A percentile compares a stretch with the other conserved stretches of the same genome.
Conservation (phyloP, 2,113 vertebrate species). For the Abramis brama region DNA sequence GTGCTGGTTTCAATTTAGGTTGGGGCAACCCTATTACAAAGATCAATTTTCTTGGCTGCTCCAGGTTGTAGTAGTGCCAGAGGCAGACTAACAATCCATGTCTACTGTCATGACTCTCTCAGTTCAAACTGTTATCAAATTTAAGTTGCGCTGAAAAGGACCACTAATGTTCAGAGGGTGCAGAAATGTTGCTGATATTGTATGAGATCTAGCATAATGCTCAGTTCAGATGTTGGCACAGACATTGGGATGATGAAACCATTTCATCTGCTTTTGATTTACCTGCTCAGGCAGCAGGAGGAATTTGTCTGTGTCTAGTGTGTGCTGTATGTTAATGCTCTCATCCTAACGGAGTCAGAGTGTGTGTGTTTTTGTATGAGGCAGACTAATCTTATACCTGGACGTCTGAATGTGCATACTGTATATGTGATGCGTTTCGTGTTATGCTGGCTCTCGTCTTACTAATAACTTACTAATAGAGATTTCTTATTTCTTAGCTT, state of each 20-base stretch:
- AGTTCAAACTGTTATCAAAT: neutral
- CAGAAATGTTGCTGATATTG: neutral
- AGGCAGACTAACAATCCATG: neutral
- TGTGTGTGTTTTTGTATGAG: neutral
- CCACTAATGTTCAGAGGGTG: neutral
- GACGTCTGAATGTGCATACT: neutral
- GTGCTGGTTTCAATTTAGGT: neutral
- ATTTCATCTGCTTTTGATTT: constrained; percentile 35
- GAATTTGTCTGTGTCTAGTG: constrained; percentile 13
- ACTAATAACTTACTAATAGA: too few relatives aligned
- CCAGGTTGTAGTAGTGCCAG: neutral
- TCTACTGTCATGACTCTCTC: neutral
- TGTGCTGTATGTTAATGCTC: constrained; percentile 18
- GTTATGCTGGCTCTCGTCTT: too few relatives aligned
- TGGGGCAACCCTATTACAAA: neutral
- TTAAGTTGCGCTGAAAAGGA: neutral
- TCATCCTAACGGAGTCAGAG: neutral
- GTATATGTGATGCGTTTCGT: neutral
- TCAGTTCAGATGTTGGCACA: constrained; percentile 17
- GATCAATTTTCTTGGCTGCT: neutral
- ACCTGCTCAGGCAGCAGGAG: neutral
- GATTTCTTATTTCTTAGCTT: too few relatives aligned
- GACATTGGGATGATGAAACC: neutral
- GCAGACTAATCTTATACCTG: constrained; percentile 34
- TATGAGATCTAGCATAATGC: neutral